Percentiles rank a stretch among this genome's conserved stretches.
Conservation (phyloP, 2,888 invertebrate species). For the Eupithecia inturbata region DNA sequence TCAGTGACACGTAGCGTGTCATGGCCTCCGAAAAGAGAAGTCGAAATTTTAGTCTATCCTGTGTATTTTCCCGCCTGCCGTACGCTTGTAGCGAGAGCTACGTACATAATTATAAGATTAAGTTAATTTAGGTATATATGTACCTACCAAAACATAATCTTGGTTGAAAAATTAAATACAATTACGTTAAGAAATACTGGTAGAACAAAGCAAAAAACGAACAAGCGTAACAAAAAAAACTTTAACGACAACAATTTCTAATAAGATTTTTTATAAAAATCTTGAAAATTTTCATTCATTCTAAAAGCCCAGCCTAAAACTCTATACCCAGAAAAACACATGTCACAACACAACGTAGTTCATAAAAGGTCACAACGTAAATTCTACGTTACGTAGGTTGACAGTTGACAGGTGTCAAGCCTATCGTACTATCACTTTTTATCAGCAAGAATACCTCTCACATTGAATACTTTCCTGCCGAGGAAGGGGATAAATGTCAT, state of each 20-base stretch:
- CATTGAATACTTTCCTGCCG: constrained; percentile 1
- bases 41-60: neutral
- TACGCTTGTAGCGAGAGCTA: neutral
- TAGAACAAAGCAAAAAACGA: neutral
- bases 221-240: neutral
- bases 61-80: neutral
- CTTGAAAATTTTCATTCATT: neutral
- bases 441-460: constrained; percentile 44
- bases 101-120: neutral
- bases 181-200: neutral
- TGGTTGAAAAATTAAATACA: neutral
- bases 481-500: neutral
- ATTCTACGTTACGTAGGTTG: constrained; percentile 44
- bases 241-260: neutral
- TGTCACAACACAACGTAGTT: neutral
- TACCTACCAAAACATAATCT: neutral
- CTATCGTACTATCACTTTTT: constrained; percentile 52
- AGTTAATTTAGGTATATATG: too few relatives aligned
- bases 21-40: neutral
- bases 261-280: neutral
- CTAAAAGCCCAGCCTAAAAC: neutral
- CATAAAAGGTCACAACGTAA: constrained; percentile 16
- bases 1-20: neutral
- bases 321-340: neutral
- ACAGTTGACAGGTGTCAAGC: constrained; percentile 50